A percentile compares a stretch with the other conserved stretches of the same genome.
phyloP scores from a whole-genome alignment of 2,113 vertebrate genomes.

The Oostethus manadensis region DNA sequence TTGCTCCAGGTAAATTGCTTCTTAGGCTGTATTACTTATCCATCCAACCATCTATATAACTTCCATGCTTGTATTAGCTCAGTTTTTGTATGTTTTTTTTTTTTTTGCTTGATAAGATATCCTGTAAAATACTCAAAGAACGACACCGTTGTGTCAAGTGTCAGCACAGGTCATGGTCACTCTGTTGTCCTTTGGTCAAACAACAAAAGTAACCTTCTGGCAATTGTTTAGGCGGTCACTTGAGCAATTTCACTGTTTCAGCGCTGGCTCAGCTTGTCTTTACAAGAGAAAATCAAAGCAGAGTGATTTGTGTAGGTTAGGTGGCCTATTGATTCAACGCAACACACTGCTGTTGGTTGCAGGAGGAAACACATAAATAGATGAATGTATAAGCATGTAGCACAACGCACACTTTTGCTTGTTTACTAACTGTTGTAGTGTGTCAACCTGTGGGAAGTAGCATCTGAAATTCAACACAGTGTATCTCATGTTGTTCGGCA shows the following conservation, averaged over 20 bases:
- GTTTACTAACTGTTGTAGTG: not conserved
- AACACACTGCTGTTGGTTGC: slow-evolving; percentile 25
- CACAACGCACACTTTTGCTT: not conserved
- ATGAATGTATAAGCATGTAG: slow-evolving; percentile 1
- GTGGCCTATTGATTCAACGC: slow-evolving; percentile 9
- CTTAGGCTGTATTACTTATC: slow-evolving; percentile 50
- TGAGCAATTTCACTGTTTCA: not conserved
- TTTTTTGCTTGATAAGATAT: no score
- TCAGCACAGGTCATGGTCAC: no score
- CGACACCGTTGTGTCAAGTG: no score
- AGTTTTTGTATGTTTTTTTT: no score
- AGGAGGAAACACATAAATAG: slow-evolving; percentile 3
- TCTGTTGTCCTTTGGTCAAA: no score
- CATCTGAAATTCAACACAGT: not conserved
- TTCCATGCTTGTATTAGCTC: no score
- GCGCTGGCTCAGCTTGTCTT: not conserved
- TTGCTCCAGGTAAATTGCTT: slow-evolving; percentile 47
- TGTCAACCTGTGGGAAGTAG: not conserved
- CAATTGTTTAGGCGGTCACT: not conserved
- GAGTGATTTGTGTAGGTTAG: slow-evolving; percentile 5
- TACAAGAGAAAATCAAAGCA: slow-evolving; percentile 2
- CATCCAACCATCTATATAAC: no score
- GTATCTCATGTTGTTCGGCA: not conserved
- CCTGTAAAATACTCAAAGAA: no score
- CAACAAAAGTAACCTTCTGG: not conserved